Base-by-base conservation (phyloP, 2,797 vertebrate species). In the Botia almorhae region DNA sequence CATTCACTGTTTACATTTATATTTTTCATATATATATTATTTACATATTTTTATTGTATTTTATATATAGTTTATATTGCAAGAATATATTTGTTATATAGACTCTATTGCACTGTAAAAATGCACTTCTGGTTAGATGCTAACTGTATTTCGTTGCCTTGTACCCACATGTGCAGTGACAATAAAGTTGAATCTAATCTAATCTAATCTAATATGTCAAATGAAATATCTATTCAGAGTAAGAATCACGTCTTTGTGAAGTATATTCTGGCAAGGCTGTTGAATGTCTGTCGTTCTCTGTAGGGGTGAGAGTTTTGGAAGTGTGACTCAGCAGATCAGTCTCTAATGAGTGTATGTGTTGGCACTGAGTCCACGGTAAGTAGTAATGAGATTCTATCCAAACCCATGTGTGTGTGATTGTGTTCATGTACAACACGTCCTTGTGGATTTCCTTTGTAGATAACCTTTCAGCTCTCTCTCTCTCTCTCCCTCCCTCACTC, bases 341-440 rank as follows among this genome's bases (percentile, higher is more conserved):
- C 7, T 55, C 21, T 76, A 76, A 67, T 67, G 8, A 65, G n/a
- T 39, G 8, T 53, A 67, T 39, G 50, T 67, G 74, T 67, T 55
- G 8, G 7, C 7, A 39, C 51, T 56, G 19, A 76, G 68, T 56
- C 56, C 51, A 68, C 19, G 46, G 6, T 56, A 56, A 68, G 4
- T 67, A 39, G 51, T 55, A 56, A 67, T 53, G 64, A 65, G 64
- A 67, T 76, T 19, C 29, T 10, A 23, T 43, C 8, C 55, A 60
- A 19, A 51, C 3, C 14, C 13, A 53, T 76, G 74, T 81, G 56
- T 81, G 46, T 21, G 46, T 81, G 39, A 43, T n/a, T 80, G 0
- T 5, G 33, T 55, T 60, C 64, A 23, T 46, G 23, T 72, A 23
- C 16, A 33, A 65, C 64, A 78, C 1, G 3, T 17, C 26, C 43